phyloP scores from a whole-genome alignment of 1,140 invertebrate genomes.

The Phymorhynchus buccinoides region DNA sequence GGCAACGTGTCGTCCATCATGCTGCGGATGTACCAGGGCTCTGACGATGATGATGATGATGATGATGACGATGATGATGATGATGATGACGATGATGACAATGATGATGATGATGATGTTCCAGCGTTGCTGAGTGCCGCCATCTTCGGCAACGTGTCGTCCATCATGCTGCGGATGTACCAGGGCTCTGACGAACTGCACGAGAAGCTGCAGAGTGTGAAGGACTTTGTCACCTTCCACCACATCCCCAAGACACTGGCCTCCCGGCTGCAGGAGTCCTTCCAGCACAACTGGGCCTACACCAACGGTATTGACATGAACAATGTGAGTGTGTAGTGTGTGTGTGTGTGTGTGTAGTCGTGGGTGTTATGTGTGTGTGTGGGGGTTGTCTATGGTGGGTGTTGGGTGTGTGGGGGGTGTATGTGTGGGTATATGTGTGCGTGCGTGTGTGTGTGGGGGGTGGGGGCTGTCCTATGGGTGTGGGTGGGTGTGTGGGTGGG shows the following conservation, averaged over 20 bases:
- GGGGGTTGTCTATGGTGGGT: too few relatives aligned
- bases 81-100: not conserved
- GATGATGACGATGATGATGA: not conserved
- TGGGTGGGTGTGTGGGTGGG: too few relatives aligned
- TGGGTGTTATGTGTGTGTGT: not conserved
- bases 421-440: too few relatives aligned
- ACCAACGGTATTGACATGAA: conserved; percentile 99
- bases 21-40: conserved; percentile 96
- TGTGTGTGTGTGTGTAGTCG: not conserved
- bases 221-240: conserved; percentile 84
- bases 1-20: conserved; percentile 99
- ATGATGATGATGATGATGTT: not conserved
- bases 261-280: conserved; percentile 97
- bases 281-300: conserved; percentile 99
- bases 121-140: conserved; percentile 99
- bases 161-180: conserved; percentile 97
- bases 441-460: too few relatives aligned
- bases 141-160: conserved; percentile 99
- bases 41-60: conserved; percentile 66
- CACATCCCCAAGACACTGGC: conserved; percentile 94
- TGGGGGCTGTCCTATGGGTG: too few relatives aligned
- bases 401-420: too few relatives aligned
- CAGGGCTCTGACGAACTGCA: conserved; percentile 98
- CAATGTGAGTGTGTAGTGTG: conserved; percentile 76
- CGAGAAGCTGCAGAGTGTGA: conserved; percentile 95